These are phyloP conservation scores for Hassar affinis DNA, from an alignment of 2,113 vertebrate species.

Conservation along the genomic window DNA sequence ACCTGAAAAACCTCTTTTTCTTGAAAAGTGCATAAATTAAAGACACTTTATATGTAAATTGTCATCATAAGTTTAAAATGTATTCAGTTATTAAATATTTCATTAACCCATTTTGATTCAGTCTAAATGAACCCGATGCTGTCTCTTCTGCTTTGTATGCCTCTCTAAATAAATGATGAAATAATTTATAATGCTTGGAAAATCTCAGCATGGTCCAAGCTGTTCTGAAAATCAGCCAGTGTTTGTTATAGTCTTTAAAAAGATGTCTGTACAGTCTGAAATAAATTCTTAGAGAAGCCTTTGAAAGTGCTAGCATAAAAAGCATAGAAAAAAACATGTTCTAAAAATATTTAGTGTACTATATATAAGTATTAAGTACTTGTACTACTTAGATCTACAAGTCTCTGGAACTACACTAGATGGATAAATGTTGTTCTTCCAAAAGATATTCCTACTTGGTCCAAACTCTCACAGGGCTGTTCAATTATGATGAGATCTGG, in stretches of 20 bases:
- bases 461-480: background rate
- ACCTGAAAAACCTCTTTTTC: background rate
- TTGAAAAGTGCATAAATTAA: background rate
- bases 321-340: background rate
- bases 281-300: background rate
- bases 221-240: background rate
- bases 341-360: background rate
- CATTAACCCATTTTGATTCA: background rate
- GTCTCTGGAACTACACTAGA: background rate
- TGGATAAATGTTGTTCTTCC: background rate
- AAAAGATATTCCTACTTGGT: background rate
- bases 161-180: background rate
- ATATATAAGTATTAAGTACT: too few species aligned
- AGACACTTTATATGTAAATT: background rate
- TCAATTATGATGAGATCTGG: background rate
- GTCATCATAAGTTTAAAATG: background rate
- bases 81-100: background rate
- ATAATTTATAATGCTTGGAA: background rate
- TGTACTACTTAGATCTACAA: background rate
- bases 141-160: background rate
- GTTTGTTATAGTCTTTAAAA: background rate
- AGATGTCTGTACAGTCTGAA: background rate
- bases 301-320: background rate
- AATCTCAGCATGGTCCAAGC: background rate
- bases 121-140: background rate